Evolutionary conservation across 2,888 invertebrate genomes (phyloP).

Genomic region (Apoderus coryli): DNA sequence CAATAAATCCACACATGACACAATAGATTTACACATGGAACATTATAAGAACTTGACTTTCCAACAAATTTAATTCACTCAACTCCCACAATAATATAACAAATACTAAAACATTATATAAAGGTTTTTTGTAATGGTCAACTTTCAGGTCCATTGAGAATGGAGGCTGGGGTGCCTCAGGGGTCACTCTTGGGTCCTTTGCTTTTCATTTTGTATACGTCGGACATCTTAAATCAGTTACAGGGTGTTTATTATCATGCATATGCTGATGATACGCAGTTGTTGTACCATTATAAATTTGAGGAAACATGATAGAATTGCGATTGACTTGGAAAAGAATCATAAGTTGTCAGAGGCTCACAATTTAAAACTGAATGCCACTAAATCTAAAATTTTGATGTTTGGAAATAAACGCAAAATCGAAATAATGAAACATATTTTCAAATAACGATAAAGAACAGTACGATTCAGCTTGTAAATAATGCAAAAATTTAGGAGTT

Average conservation of each 20-base stretch:
- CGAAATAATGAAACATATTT: background rate
- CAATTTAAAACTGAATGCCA: slow-evolving; percentile 3
- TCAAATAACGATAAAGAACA: background rate
- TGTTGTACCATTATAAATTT: background rate
- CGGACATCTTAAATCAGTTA: background rate
- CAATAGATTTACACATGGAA: too few relatives aligned
- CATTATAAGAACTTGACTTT: too few relatives aligned
- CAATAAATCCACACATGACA: too few relatives aligned
- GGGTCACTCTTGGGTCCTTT: slow-evolving; percentile 4
- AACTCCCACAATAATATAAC: too few relatives aligned
- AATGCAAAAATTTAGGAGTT: slow-evolving; percentile 7
- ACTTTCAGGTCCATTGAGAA: too few relatives aligned
- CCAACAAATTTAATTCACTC: too few relatives aligned
- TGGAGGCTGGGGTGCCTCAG: too few relatives aligned
- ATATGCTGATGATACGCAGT: slow-evolving; percentile 7
- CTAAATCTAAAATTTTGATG: background rate
- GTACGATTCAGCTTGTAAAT: background rate
- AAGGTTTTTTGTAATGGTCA: too few relatives aligned
- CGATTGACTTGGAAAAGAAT: slow-evolving; percentile 3
- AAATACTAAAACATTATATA: too few relatives aligned
- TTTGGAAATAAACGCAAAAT: background rate
- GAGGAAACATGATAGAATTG: background rate
- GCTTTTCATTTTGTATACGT: slow-evolving; percentile 4
- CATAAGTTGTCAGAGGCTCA: background rate
- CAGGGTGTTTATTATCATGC: background rate